A percentile compares a stretch with the other conserved stretches of the same genome.
phyloP scores from a whole-genome alignment of 2,888 invertebrate genomes.

The Dexiosoma caninum region DNA sequence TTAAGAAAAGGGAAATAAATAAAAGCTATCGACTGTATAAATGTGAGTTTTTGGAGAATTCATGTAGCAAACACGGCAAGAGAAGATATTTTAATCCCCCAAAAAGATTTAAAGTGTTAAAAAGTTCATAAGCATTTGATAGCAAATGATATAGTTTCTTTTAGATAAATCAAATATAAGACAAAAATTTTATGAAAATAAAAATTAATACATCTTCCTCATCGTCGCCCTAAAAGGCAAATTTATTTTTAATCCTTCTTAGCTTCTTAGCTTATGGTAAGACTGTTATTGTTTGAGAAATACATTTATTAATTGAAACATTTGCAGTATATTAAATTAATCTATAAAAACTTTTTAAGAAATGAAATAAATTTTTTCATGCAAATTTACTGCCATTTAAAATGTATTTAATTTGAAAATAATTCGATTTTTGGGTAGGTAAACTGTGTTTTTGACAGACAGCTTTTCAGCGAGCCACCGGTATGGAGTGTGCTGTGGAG shows the following conservation, averaged over 20 bases:
- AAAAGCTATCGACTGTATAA: not conserved
- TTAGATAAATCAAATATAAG: too few relatives aligned
- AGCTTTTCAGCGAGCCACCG: conserved; percentile 9
- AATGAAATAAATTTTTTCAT: conserved; percentile 38
- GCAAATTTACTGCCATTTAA: conserved; percentile 45
- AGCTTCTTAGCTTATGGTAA: too few relatives aligned
- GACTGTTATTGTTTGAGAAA: not conserved
- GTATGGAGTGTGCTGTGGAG: not conserved
- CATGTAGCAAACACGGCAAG: too few relatives aligned
- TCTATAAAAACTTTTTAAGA: not conserved
- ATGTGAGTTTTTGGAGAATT: too few relatives aligned
- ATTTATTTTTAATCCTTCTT: too few relatives aligned
- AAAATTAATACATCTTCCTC: too few relatives aligned
- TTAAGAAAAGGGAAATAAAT: not conserved
- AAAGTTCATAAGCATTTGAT: not conserved
- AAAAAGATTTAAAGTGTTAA: not conserved
- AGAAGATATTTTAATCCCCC: not conserved
- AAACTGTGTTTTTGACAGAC: conserved; percentile 39
- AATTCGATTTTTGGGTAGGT: conserved; percentile 28
- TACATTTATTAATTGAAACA: not conserved
- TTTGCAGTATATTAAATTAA: not conserved
- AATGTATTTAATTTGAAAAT: conserved; percentile 34
- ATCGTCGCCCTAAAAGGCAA: too few relatives aligned
- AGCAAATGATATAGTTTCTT: too few relatives aligned
- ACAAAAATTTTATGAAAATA: too few relatives aligned